These are phyloP conservation scores for Danio aesculapii DNA, from an alignment of 2,797 vertebrate species.

Conservation along the genomic window DNA sequence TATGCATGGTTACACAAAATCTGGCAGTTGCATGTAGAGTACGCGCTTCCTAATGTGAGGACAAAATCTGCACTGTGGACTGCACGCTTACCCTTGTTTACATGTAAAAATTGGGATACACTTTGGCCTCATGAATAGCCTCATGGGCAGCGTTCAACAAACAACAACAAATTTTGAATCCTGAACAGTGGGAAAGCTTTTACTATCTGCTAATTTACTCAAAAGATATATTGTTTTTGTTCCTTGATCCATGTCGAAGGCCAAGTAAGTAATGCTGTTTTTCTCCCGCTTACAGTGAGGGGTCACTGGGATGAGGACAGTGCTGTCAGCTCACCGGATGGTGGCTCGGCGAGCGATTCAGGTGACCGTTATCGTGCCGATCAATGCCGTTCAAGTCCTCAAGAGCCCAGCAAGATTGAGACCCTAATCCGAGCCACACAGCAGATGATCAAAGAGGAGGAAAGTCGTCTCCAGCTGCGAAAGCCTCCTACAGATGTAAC, in stretches of 20 bases:
- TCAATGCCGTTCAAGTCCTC: conserved; percentile 86
- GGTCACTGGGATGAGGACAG: conserved; percentile 97
- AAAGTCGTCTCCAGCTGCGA: conserved; percentile 85
- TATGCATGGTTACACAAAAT: too few relatives aligned
- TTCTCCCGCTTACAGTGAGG: conserved; percentile 77
- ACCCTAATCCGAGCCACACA: conserved; percentile 94
- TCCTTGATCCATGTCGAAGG: not conserved
- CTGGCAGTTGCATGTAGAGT: too few relatives aligned
- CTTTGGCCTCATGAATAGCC: too few relatives aligned
- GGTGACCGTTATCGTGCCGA: conserved; percentile 88
- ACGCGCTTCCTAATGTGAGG: too few relatives aligned
- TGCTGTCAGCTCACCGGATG: conserved; percentile 93
- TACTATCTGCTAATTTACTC: too few relatives aligned
- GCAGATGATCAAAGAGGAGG: conserved; percentile 98
- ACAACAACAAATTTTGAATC: too few relatives aligned
- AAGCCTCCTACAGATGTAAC: conserved; percentile 79
- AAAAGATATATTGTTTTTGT: not conserved
- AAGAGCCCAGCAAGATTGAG: conserved; percentile 95
- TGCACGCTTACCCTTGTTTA: too few relatives aligned
- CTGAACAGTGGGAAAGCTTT: too few relatives aligned
- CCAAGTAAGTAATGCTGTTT: not conserved
- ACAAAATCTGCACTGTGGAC: too few relatives aligned
- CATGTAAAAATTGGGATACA: too few relatives aligned
- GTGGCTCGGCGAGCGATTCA: conserved; percentile 93
- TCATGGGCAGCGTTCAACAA: too few relatives aligned